A percentile compares a stretch with the other conserved stretches of the same genome.
These are phyloP conservation scores for Mobula birostris DNA, from an alignment of 2,113 vertebrate species.

Conservation along the genomic window DNA sequence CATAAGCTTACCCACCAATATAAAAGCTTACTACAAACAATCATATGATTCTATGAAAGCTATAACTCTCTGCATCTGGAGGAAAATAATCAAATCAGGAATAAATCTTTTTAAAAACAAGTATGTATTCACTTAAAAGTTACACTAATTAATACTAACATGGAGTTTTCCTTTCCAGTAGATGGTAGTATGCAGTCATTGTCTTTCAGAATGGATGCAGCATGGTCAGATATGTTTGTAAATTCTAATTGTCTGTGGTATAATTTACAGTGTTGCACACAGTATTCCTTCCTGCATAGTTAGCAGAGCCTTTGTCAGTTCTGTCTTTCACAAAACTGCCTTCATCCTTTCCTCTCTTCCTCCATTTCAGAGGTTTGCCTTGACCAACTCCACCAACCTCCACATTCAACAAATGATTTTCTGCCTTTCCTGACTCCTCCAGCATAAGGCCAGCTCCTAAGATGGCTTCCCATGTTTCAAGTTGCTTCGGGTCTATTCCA, in stretches of 20 bases:
- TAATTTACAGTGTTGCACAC: not conserved
- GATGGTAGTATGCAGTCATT: not conserved
- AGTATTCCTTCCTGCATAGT: too few species aligned
- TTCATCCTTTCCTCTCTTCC: too few species aligned
- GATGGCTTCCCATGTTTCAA: too few species aligned
- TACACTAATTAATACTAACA: not conserved
- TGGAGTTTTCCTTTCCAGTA: not conserved
- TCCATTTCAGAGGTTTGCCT: too few species aligned
- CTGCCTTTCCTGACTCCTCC: too few species aligned
- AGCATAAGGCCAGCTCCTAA: too few species aligned
- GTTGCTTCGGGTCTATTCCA: too few species aligned
- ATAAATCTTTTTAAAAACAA: not conserved
- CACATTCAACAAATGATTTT: too few species aligned
- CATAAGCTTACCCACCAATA: not conserved
- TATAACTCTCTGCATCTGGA: not conserved
- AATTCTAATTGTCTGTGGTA: not conserved
- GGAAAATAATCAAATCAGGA: not conserved
- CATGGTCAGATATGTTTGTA: not conserved
- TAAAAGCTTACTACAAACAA: conserved; percentile 3
- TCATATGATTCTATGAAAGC: not conserved
- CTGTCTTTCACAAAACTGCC: too few species aligned
- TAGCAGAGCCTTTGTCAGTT: too few species aligned
- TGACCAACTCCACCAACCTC: too few species aligned
- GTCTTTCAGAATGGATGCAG: not conserved
- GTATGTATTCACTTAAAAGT: not conserved